Evolutionary conservation across 2,888 invertebrate species (phyloP).

Genomic region (Prosopocoilus inquinatus): DNA sequence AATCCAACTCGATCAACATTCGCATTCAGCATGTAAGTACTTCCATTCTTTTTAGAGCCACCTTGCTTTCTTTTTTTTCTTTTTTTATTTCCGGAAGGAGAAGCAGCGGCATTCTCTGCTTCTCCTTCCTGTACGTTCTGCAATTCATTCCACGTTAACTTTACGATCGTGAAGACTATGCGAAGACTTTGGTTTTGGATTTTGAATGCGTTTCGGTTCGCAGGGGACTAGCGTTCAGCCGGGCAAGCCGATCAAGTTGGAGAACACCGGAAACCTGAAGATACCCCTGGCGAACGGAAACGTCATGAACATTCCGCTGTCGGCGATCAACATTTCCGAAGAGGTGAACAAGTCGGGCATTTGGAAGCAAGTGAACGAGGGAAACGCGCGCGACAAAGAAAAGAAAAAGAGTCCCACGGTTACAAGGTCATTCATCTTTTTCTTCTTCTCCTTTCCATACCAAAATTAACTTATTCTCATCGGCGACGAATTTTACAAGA

Average conservation of each 20-base stretch:
- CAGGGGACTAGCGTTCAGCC: too few species aligned
- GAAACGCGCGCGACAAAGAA: slow-evolving; percentile 53
- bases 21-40: neutral
- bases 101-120: neutral
- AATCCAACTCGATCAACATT: neutral
- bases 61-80: neutral
- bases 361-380: slow-evolving; percentile 88
- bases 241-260: slow-evolving; percentile 17
- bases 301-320: slow-evolving; percentile 83
- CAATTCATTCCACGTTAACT: too few species aligned
- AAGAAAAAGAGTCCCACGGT: slow-evolving; percentile 45
- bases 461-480: neutral
- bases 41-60: neutral
- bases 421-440: slow-evolving; percentile 32
- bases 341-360: slow-evolving; percentile 91
- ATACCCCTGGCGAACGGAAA: slow-evolving; percentile 86
- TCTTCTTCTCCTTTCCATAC: neutral
- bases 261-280: slow-evolving; percentile 66
- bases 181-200: too few species aligned
- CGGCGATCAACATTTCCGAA: slow-evolving; percentile 87
- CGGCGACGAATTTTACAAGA: too few species aligned
- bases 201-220: too few species aligned
- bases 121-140: neutral
- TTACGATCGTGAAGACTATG: too few species aligned
- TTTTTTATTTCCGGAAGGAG: neutral